Conservation (phyloP, 2,797 vertebrate genomes). For the Bovichtus diacanthus region DNA sequence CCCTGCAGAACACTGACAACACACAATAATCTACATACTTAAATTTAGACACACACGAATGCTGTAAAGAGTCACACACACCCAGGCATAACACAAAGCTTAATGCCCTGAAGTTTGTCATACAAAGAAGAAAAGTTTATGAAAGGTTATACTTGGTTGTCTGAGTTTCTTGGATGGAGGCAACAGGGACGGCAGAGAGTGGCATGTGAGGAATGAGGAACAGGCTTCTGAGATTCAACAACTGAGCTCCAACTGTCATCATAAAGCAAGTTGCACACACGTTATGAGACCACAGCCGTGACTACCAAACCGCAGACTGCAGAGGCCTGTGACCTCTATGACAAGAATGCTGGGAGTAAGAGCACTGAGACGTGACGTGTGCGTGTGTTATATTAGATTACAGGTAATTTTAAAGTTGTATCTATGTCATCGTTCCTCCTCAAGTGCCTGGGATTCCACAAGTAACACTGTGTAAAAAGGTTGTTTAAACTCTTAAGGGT, state of each 20-base stretch:
- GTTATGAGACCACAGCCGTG: constrained; percentile 27
- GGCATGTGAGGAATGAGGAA: constrained; percentile 29
- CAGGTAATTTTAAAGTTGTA: constrained; percentile 54
- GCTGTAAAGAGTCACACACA: constrained; percentile 1
- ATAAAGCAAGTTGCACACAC: constrained; percentile 9
- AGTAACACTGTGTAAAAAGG: constrained; percentile 32
- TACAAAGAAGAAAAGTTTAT: background rate
- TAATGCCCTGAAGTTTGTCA: background rate
- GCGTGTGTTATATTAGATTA: constrained; percentile 74
- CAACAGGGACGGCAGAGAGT: background rate
- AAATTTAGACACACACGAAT: background rate
- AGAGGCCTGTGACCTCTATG: constrained; percentile 59
- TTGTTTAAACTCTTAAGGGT: constrained; percentile 24
- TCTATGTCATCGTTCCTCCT: constrained; percentile 66
- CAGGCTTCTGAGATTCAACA: constrained; percentile 55
- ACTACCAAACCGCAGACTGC: constrained; percentile 44
- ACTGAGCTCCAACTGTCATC: constrained; percentile 55
- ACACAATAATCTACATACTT: background rate
- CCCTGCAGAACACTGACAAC: background rate
- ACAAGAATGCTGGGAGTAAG: constrained; percentile 74
- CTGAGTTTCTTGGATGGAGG: constrained; percentile 16
- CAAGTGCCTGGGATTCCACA: constrained; percentile 66
- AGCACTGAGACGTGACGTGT: constrained; percentile 53
- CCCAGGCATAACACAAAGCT: background rate
- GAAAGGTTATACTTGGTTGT: background rate